Percentiles rank a stretch among this genome's conserved stretches.
Evolutionary conservation across 2,888 invertebrate species (phyloP).

Genomic region (Habroteleia sp.): DNA sequence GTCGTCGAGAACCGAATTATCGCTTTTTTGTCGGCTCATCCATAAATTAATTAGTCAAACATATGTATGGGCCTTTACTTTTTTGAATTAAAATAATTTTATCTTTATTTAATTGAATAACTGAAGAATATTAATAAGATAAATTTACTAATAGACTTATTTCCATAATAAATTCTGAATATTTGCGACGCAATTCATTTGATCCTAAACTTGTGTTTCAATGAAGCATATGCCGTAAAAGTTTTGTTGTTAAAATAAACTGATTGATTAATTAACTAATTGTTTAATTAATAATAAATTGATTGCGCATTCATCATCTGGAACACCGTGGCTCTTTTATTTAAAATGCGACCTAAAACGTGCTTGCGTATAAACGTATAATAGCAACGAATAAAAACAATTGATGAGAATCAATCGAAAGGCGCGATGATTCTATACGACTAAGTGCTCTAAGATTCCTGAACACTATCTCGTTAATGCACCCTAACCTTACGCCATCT

Average conservation of each 20-base stretch:
- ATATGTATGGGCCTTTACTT: constrained; percentile 21
- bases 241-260: too few relatives aligned
- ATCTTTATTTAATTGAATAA: too few relatives aligned
- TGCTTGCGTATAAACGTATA: constrained; percentile 29
- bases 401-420: constrained; percentile 35
- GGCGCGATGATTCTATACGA: constrained; percentile 40
- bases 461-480: constrained; percentile 43
- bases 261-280: too few relatives aligned
- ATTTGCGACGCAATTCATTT: too few relatives aligned
- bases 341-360: constrained; percentile 64
- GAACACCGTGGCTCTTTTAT: constrained; percentile 76
- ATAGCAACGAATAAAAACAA: constrained; percentile 28
- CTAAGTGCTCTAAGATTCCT: constrained; percentile 29
- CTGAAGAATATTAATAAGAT: too few relatives aligned
- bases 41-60: constrained; percentile 28
- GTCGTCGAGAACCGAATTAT: constrained; percentile 1
- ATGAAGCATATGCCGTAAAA: too few relatives aligned
- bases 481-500: constrained; percentile 32
- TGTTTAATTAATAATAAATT: too few relatives aligned
- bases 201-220: too few relatives aligned
- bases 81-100: constrained; percentile 16
- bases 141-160: too few relatives aligned
- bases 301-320: too few relatives aligned
- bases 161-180: too few relatives aligned
- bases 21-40: constrained; percentile 22